phyloP scores from a whole-genome alignment of 2,113 vertebrate genomes.

The Sarotherodon lohbergeri region DNA sequence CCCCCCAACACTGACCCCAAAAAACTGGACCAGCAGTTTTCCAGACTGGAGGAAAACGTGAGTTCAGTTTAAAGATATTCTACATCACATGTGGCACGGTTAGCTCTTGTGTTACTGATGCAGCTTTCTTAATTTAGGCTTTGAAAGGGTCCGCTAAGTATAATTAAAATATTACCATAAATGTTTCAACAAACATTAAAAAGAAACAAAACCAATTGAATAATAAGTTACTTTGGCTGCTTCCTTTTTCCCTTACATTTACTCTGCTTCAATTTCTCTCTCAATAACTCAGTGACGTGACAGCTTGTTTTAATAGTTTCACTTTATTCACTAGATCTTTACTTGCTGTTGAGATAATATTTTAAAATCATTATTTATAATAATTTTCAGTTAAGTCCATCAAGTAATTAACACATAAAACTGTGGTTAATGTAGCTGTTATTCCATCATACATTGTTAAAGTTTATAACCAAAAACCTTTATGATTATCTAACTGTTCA shows the following conservation, averaged over 20 bases:
- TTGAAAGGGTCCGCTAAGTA: neutral
- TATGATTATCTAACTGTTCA: neutral
- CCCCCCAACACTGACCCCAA: slow-evolving; percentile 71
- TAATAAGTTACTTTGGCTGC: neutral
- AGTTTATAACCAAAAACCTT: neutral
- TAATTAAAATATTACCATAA: neutral
- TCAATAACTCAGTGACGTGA: neutral
- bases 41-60: slow-evolving; percentile 92
- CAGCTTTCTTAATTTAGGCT: neutral
- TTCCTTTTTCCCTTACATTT: neutral
- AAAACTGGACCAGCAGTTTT: slow-evolving; percentile 86
- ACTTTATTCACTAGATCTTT: neutral
- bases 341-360: neutral
- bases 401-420: accelerated
- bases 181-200: neutral
- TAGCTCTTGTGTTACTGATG: neutral
- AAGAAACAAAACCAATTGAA: neutral
- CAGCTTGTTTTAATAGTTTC: neutral
- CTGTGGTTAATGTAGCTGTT: neutral
- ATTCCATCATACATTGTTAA: neutral
- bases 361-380: neutral
- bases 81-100: neutral
- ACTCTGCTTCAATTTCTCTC: neutral
- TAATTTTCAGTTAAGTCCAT: neutral
- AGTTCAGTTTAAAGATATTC: neutral